These are phyloP conservation scores for Andrena flavipes DNA, from an alignment of 2,888 invertebrate genomes.

Conservation along the genomic window DNA sequence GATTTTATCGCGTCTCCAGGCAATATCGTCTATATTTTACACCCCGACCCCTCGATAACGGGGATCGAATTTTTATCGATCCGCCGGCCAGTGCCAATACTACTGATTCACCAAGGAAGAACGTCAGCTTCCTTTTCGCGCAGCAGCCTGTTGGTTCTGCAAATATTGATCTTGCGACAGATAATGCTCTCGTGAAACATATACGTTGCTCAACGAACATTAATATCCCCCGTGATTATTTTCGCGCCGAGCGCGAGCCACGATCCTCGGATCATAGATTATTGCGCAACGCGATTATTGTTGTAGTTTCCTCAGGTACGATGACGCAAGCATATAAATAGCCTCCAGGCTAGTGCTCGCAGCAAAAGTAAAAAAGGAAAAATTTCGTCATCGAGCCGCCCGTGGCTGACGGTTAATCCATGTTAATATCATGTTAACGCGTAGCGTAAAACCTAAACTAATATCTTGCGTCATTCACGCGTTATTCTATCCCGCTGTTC, in stretches of 20 bases:
- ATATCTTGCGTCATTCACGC: slow-evolving; percentile 49
- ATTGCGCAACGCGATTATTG: slow-evolving; percentile 62
- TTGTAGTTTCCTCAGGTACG: slow-evolving; percentile 57
- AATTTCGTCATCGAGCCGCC: slow-evolving; percentile 55
- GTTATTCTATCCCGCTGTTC: neutral
- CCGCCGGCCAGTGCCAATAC: neutral
- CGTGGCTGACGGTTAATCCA: slow-evolving; percentile 15
- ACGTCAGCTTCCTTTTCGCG: neutral
- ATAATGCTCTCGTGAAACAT: neutral
- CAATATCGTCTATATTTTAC: neutral
- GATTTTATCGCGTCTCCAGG: neutral
- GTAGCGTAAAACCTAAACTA: slow-evolving; percentile 6
- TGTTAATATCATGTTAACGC: slow-evolving; percentile 2
- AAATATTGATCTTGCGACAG: slow-evolving; percentile 13
- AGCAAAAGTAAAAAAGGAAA: slow-evolving; percentile 50
- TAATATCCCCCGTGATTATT: neutral
- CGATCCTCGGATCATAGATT: slow-evolving; percentile 18
- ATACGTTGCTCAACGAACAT: neutral
- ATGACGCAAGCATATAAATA: slow-evolving; percentile 69
- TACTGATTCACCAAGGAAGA: neutral
- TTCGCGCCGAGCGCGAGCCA: neutral
- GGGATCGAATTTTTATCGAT: neutral
- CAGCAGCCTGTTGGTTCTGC: neutral
- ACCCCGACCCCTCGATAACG: neutral
- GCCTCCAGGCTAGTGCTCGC: slow-evolving; percentile 23